phyloP scores from a whole-genome alignment of 2,113 vertebrate species.

The Aramus guarauna region DNA sequence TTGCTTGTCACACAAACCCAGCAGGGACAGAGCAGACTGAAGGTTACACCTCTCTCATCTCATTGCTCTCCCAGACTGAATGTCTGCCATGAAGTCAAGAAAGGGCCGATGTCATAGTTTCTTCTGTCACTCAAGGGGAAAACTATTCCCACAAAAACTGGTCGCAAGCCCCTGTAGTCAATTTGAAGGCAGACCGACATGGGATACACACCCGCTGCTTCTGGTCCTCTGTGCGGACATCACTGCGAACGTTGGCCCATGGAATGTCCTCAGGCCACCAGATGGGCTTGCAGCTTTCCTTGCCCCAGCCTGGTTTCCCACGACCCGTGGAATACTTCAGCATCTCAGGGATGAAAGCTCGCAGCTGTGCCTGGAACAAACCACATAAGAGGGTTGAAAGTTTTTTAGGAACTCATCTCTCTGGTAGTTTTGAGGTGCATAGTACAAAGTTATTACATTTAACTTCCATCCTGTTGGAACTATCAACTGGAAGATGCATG shows the following conservation, averaged over 20 bases:
- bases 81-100: neutral
- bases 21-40: neutral
- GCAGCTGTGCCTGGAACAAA: constrained; percentile 87
- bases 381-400: neutral
- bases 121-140: neutral
- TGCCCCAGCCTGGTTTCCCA: constrained; percentile 98
- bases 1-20: neutral
- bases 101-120: rapidly evolving
- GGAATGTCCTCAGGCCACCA: constrained; percentile 99
- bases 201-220: constrained; percentile 86
- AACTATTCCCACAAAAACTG: neutral
- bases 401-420: neutral
- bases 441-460: neutral
- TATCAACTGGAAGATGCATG: neutral
- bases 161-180: rapidly evolving
- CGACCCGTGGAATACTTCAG: constrained; percentile 97
- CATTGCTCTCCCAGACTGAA: neutral
- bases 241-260: constrained; percentile 97
- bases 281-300: constrained; percentile 96
- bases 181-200: rapidly evolving
- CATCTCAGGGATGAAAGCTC: constrained; percentile 99
- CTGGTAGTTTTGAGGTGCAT: rapidly evolving
- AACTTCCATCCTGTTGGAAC: neutral
- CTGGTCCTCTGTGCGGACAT: constrained; percentile 96
- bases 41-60: neutral